phyloP scores from a whole-genome alignment of 2,113 vertebrate species.

The Verasper variegatus region DNA sequence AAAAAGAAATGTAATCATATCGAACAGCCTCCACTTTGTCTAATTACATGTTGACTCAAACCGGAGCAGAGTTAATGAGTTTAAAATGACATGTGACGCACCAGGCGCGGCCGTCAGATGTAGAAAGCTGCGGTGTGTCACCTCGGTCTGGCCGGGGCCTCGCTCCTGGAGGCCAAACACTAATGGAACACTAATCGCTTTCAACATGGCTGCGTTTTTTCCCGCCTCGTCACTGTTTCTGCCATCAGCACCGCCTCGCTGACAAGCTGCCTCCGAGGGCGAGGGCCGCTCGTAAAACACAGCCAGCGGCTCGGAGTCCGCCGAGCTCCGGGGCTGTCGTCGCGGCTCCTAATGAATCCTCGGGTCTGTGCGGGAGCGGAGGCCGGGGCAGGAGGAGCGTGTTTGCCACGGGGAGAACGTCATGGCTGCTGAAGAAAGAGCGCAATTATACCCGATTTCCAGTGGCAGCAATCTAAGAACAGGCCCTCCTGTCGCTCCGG shows the following conservation, averaged over 20 bases:
- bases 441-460: constrained; percentile 66
- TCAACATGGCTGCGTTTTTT: constrained; percentile 50
- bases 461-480: constrained; percentile 52
- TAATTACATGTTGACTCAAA: constrained; percentile 10
- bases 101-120: background rate
- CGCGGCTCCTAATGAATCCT: constrained; percentile 58
- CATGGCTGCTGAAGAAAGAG: constrained; percentile 57
- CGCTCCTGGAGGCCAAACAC: constrained; percentile 19
- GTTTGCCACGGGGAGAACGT: constrained; percentile 53
- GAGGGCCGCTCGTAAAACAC: constrained; percentile 60
- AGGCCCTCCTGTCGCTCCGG: constrained; percentile 36
- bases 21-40: background rate
- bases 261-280: constrained; percentile 43
- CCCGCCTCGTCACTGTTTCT: constrained; percentile 49
- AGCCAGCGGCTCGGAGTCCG: background rate
- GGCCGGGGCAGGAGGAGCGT: background rate
- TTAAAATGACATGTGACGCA: constrained; percentile 2
- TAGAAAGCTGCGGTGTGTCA: constrained; percentile 12
- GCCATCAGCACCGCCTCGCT: background rate
- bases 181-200: constrained; percentile 64
- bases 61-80: constrained; percentile 24
- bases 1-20: background rate
- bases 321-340: constrained; percentile 38
- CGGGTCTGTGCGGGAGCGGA: constrained; percentile 39
- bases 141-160: constrained; percentile 3